Base-by-base conservation (phyloP, 1,140 invertebrate genomes). In the Helicoverpa armigera region DNA sequence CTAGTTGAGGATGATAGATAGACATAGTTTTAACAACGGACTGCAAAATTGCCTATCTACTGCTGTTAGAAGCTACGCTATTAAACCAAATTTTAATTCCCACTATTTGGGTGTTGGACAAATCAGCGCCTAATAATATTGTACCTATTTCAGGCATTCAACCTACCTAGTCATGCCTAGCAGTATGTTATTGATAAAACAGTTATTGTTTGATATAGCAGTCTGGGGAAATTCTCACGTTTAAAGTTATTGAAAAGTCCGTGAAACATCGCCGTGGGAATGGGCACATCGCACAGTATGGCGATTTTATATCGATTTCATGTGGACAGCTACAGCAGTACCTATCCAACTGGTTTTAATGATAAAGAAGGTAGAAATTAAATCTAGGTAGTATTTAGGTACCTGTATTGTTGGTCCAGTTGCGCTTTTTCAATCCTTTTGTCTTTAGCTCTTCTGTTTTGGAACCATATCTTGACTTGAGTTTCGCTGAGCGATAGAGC, bases 401-500 rank as follows among this genome's bases (percentile, higher is more conserved):
- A 98, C 98, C 98, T 97, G 92, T 98, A 98, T 82, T 99, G 98
- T 88, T 99, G 98, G 95, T 99, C 98, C 35, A 98, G 95, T 76
- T 99, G 98, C 0, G 98, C 98, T 89, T 99, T 99, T 89, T 99
- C 98, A 79, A 99, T 98, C 67, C 98, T 95, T 94, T 99, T 99
- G 89, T 99, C 98, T 94, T 99, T 99, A 10, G 98, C 98, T 83
- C 98, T 95, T 65, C 98, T 95, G 93, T 99, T 99, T 94, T 99
- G 99, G 90, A 99, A 99, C 99, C 99, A 99, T 81, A 99, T 99
- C 95, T 99, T 99, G 70, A 99, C 98, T 95, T 98, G 98, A 0
- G 98, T 99, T 93, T 99, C 99, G 2, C 98, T 98, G 9, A 99
- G 95, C 63, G 96, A 95, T 29, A 99, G 92, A 0, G 97, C 96